Evolutionary conservation across 2,113 vertebrate genomes (phyloP), one percentile per base, ranked within the genome.

Genomic region (Dromaius novaehollandiae): DNA sequence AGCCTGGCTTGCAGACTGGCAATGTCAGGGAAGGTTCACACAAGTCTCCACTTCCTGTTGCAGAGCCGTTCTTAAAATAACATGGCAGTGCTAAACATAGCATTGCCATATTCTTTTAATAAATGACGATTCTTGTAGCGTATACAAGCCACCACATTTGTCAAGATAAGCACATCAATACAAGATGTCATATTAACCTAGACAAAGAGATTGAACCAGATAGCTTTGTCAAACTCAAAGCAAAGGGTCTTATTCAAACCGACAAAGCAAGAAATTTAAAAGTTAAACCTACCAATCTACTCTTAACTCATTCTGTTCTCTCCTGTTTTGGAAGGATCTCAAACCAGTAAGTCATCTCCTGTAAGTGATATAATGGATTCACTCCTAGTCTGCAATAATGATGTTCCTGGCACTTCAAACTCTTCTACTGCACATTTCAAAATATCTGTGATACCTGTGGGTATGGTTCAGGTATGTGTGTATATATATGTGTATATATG

Each of bases 191-290:
- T 89, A 93, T 93, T 89, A 96, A 79, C 70, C 82, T 56, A 97
- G 86, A 95, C 92, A 96, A 96, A 93, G 76, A 93, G 70, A 94
- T 63, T 86, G 92, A 92, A 82, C 68, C 80, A 97, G 96, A 96
- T 79, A 95, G 91, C 88, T 89, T 89, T 82, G 89, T 95, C 95
- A 96, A 97, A 96, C 71, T 58, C 91, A 56, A 70, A 92, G 87
- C 86, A 96, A 95, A 95, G 89, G 60, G 77, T 93, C 84, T 97
- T 80, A 96, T 96, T 97, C 96, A 97, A 97, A 95, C 92, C 89
- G 93, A 97, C 93, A 97, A 88, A 48, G 71, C 74, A 96, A 94
- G 91, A 94, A 91, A 97, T 96, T 65, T 90, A 75, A 53, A 91
- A 74, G 30, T 71, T 92, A 93, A 87, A 81, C 46, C 80, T 74